phyloP scores from a whole-genome alignment of 2,797 vertebrate species.

The Myotis findleyi region DNA sequence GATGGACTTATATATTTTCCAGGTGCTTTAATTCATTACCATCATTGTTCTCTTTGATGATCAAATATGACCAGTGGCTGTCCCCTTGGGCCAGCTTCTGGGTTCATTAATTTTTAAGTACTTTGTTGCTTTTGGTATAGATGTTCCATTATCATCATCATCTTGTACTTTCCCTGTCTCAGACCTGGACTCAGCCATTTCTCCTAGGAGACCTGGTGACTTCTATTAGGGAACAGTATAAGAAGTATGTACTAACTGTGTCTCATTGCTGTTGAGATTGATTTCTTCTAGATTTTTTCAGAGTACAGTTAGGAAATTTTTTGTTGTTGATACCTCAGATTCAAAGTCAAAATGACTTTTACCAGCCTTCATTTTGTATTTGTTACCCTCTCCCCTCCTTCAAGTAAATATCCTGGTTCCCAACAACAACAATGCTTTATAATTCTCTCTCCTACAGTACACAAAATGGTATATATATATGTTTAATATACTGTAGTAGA shows the following conservation, averaged over 20 bases:
- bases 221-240: neutral
- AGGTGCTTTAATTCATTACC: slow-evolving; percentile 41
- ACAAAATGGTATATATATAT: neutral
- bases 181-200: neutral
- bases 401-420: neutral
- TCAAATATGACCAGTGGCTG: neutral
- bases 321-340: neutral
- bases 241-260: neutral
- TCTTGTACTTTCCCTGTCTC: neutral
- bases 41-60: neutral
- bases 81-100: neutral
- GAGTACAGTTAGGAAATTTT: neutral
- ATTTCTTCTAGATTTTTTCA: neutral
- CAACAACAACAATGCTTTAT: neutral
- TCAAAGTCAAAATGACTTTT: neutral
- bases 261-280: neutral
- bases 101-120: slow-evolving; percentile 52
- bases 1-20: neutral
- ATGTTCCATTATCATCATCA: neutral
- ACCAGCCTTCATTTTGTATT: neutral
- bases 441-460: slow-evolving; percentile 12
- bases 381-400: neutral
- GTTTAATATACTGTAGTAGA: too few relatives aligned
- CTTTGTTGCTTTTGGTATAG: neutral
- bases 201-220: neutral